Base-by-base conservation (phyloP, 2,797 vertebrate genomes). In the Eidolon dupreanum region DNA sequence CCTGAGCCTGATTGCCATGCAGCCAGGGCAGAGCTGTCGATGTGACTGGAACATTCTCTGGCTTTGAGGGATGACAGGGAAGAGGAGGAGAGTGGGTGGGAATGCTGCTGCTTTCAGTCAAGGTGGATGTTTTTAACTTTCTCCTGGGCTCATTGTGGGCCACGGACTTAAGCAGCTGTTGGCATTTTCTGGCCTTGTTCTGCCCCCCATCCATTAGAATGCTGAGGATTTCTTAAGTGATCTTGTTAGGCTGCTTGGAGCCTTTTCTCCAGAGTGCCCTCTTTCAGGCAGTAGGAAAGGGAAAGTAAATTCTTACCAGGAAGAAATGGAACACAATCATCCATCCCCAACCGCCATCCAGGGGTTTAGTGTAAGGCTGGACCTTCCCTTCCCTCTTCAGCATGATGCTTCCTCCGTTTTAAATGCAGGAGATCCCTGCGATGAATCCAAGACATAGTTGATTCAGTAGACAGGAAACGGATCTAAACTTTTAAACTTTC, bases 301-400 rank as follows among this genome's bases (percentile, higher is more conserved):
- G 61, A 73, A 90, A 81, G 33, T 20, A 81, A 74, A 51, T 11
- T 85, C 98, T 95, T 98, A 99, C 99, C 99, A 99, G 98, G 97
- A 99, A 99, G 98, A 99, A 99, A 97, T 99, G 99, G 4, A 99
- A 61, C 90, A 99, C 99, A 38, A 99, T 99, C 99, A 99, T 99
- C 99, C 99, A 99, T 43, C 99, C 99, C 99, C 99, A 99, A 0
- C 99, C 99, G 94, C 98, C 98, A 46, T 98, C 99, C 2, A 98
- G 99, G 90, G 98, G 98, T 28, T 98, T 95, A 3, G 96, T 74
- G 28, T 98, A 99, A 31, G 95, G 95, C 93, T 55, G 95, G 95
- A 95, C 94, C 86, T 97, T 96, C 74, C n/a, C 97, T 16, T 61
- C 8, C 51, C 22, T 90, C 38, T 79, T 75, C 43, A 43, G 33